phyloP scores from a whole-genome alignment of 92 coral and sea anemone species.

The Phymanthus crucifer region DNA sequence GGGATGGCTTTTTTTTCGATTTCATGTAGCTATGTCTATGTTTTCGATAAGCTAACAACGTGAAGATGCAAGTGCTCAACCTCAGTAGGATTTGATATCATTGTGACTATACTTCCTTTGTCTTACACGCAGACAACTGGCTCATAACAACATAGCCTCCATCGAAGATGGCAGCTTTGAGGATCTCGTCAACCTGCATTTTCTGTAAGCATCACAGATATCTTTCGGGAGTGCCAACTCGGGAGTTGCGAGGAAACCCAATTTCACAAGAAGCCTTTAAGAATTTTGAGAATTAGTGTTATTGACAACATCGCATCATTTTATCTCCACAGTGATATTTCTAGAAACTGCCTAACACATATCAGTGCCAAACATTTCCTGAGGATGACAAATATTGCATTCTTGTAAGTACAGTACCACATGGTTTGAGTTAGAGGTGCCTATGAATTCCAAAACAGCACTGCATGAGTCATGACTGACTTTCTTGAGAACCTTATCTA shows the following conservation, averaged over 20 bases:
- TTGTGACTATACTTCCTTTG: not conserved
- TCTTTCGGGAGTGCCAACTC: not conserved
- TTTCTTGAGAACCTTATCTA: too few species aligned
- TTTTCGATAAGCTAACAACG: too few species aligned
- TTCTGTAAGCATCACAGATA: not conserved
- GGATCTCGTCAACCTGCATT: not conserved
- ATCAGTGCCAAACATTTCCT: not conserved
- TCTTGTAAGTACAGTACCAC: not conserved
- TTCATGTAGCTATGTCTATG: too few species aligned
- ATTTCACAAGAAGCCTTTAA: too few species aligned
- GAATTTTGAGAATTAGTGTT: too few species aligned
- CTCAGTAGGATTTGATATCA: too few species aligned
- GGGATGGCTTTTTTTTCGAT: too few species aligned
- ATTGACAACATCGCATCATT: not conserved
- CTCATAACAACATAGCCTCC: not conserved
- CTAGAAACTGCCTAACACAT: not conserved
- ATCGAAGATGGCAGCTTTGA: constrained; percentile 1
- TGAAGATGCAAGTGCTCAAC: too few species aligned
- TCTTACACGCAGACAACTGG: not conserved
- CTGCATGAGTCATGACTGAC: too few species aligned
- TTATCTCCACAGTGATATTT: not conserved
- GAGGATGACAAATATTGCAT: not conserved
- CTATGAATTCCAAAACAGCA: not conserved
- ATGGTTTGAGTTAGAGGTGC: not conserved
- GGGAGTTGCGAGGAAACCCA: too few species aligned